Evolutionary conservation across 2,888 invertebrate species (phyloP), one percentile per base, ranked within the genome.

Genomic region (Morpho helenor): DNA sequence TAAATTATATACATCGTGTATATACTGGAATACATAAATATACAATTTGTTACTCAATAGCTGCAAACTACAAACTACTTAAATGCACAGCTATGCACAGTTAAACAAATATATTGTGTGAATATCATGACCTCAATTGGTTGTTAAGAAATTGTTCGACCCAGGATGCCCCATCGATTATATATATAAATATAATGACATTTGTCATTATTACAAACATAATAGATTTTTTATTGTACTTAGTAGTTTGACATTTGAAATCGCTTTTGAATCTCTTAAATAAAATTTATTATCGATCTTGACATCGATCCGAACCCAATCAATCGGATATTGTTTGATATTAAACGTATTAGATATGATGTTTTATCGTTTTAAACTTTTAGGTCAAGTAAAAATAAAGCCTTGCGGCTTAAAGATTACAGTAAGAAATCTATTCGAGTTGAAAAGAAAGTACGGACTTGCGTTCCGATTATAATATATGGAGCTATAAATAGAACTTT

Each of bases 401-500:
- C 31, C 54, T 54, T 42, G 8, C 8, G 23, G 42, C 47, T 8
- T 31, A 39, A 41, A 53, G 40, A 53, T 16, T 40, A 45, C 9
- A 10, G 16, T 52, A 40, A 54, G 48, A 54, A 54, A 48, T 39
- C 42, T 48, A 48, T 42, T 42, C 48, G 47, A 48, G 54, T 54
- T 54, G 40, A 54, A 54, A 54, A 47, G 54, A 54, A 54, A 54
- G 54, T 54, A 54, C 47, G 31, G 22, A 48, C 48, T 31, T 42
- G 42, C 9, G 41, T 53, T 47, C 53, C 53, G 53, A 53, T 54
- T 54, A 48, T 23, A 47, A 53, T 53, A 46, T 53, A 47, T 47
- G 7, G 44, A 7, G 42, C 53, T 53, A 53, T 54, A 54, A 54
- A 54, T 54, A 54, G 42, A 54, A 54, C 42, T 54, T 48, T 54